A percentile compares a stretch with the other conserved stretches of the same genome.
Conservation (phyloP, 1,140 invertebrate genomes). For the Acromyrmex heyeri region DNA sequence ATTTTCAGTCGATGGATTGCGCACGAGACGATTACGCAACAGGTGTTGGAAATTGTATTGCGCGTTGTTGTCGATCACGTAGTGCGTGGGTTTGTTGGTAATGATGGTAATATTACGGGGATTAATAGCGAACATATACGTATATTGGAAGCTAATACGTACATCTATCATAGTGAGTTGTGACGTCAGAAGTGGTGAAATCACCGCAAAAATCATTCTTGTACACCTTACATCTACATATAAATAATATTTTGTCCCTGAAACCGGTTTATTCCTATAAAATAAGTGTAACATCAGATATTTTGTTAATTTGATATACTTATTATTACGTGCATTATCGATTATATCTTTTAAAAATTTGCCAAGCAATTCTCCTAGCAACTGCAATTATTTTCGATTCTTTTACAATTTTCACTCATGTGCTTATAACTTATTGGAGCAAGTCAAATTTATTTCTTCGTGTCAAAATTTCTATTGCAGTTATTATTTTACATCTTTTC, state of each 20-base stretch:
- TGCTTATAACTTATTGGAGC: not conserved
- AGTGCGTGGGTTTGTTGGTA: not conserved
- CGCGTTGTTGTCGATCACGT: not conserved
- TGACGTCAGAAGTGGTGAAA: constrained; percentile 32
- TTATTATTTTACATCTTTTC: not conserved
- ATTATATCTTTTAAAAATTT: constrained; percentile 1
- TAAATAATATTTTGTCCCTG: not conserved
- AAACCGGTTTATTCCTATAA: constrained; percentile 14
- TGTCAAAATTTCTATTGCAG: not conserved
- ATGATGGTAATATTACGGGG: not conserved
- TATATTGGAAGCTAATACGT: constrained; percentile 3
- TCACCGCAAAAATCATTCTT: not conserved
- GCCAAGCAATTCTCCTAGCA: not conserved
- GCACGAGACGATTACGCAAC: constrained; percentile 39
- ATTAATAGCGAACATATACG: not conserved
- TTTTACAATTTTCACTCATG: not conserved
- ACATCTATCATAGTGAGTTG: not conserved
- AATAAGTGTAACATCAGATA: not conserved
- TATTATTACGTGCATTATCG: not conserved
- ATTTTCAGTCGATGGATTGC: constrained; percentile 25
- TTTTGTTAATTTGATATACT: not conserved
- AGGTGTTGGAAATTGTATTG: constrained; percentile 33
- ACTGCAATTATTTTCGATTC: not conserved
- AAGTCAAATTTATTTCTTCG: not conserved
- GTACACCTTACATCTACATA: not conserved